Percentiles rank a stretch among this genome's conserved stretches.
phyloP scores from a whole-genome alignment of 2,888 invertebrate genomes.

The Bhutanitis thaidina region DNA sequence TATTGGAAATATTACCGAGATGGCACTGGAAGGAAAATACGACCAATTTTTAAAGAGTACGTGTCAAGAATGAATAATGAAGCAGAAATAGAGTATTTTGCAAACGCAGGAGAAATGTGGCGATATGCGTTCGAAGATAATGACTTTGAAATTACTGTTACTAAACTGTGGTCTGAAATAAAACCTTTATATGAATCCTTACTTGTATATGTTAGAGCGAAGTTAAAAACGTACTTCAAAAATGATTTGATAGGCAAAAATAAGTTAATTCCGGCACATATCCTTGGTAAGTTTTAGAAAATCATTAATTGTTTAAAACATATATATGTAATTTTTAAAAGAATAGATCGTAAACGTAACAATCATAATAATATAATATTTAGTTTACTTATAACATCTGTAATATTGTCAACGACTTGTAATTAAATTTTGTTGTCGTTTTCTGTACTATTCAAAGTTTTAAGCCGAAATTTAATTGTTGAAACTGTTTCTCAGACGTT shows the following conservation, averaged over 20 bases:
- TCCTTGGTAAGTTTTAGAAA: conserved; percentile 75
- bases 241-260: conserved; percentile 59
- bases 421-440: too few relatives aligned
- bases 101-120: conserved; percentile 72
- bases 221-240: conserved; percentile 74
- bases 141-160: conserved; percentile 60
- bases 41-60: conserved; percentile 80
- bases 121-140: conserved; percentile 65
- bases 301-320: background rate
- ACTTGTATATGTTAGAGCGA: conserved; percentile 81
- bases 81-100: conserved; percentile 74
- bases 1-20: conserved; percentile 84
- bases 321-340: too few relatives aligned
- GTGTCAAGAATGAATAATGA: conserved; percentile 82
- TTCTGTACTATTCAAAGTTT: too few relatives aligned
- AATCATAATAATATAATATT: too few relatives aligned
- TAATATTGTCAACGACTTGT: too few relatives aligned
- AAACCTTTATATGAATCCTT: conserved; percentile 83
- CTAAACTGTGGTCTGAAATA: conserved; percentile 77
- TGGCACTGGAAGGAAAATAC: conserved; percentile 81
- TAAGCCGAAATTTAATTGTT: too few relatives aligned
- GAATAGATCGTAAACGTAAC: too few relatives aligned
- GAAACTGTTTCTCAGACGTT: too few relatives aligned
- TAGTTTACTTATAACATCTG: too few relatives aligned
- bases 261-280: conserved; percentile 83